phyloP scores from a whole-genome alignment of 2,797 vertebrate genomes.

The Poecilia wingei region DNA sequence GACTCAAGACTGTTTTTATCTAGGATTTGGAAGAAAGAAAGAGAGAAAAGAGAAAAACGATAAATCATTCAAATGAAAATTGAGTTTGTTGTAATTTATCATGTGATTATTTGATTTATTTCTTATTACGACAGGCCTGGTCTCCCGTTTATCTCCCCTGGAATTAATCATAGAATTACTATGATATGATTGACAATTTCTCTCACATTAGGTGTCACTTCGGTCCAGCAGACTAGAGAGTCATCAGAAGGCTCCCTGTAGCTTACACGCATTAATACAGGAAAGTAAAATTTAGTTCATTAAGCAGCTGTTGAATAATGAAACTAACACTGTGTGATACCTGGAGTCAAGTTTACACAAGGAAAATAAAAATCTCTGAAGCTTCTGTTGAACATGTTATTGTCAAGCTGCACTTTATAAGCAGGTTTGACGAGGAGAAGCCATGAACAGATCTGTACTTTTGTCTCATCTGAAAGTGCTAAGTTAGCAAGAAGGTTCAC shows the following conservation, averaged over 20 bases:
- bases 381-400: neutral
- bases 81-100: too few species aligned
- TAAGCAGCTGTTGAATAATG: constrained; percentile 33
- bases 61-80: too few species aligned
- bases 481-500: neutral
- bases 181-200: constrained; percentile 44
- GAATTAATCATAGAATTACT: constrained; percentile 42
- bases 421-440: constrained; percentile 31
- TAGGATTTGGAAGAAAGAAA: too few species aligned
- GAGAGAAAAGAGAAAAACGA: too few species aligned
- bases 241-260: constrained; percentile 40
- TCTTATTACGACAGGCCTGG: too few species aligned
- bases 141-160: constrained; percentile 11
- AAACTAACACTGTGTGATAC: neutral
- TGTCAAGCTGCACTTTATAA: constrained; percentile 15
- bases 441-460: neutral
- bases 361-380: neutral
- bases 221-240: constrained; percentile 14
- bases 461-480: neutral
- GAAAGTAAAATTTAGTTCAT: constrained; percentile 30
- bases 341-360: constrained; percentile 2
- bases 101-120: too few species aligned
- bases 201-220: constrained; percentile 25
- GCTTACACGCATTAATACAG: constrained; percentile 37
- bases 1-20: too few species aligned